Conservation (phyloP, 2,113 vertebrate species). For the Pithys albifrons region DNA sequence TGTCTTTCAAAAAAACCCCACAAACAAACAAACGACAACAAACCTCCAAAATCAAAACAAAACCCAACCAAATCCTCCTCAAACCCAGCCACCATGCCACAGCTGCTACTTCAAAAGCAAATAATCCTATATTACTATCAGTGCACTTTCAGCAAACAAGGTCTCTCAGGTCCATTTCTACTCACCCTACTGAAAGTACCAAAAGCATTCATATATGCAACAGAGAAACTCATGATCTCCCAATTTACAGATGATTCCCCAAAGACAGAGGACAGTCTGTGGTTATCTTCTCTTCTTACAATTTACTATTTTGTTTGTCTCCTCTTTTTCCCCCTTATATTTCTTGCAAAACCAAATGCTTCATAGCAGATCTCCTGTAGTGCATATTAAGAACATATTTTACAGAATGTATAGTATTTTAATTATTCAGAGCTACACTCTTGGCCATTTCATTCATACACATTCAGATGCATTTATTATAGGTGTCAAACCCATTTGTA, state of each 20-base stretch:
- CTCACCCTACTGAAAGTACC: background rate
- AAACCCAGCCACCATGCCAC: background rate
- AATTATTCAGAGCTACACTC: background rate
- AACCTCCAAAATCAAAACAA: background rate
- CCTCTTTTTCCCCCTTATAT: background rate
- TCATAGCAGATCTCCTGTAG: background rate
- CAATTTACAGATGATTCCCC: background rate
- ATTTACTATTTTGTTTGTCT: background rate
- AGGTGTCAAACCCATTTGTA: background rate
- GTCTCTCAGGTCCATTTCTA: background rate
- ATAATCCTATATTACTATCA: background rate
- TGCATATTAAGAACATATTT: background rate
- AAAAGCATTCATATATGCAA: background rate
- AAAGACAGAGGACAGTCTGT: background rate
- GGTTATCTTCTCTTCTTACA: background rate
- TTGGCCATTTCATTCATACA: background rate
- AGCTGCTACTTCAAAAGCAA: background rate
- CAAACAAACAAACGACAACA: no score
- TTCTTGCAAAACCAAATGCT: background rate
- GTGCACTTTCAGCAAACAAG: background rate
- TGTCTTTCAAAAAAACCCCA: background rate
- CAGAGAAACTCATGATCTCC: background rate
- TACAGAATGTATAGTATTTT: background rate
- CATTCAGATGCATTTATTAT: accelerated
- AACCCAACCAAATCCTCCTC: background rate